phyloP scores from a whole-genome alignment of 1,140 invertebrate genomes.

The Drosophila jambulina region DNA sequence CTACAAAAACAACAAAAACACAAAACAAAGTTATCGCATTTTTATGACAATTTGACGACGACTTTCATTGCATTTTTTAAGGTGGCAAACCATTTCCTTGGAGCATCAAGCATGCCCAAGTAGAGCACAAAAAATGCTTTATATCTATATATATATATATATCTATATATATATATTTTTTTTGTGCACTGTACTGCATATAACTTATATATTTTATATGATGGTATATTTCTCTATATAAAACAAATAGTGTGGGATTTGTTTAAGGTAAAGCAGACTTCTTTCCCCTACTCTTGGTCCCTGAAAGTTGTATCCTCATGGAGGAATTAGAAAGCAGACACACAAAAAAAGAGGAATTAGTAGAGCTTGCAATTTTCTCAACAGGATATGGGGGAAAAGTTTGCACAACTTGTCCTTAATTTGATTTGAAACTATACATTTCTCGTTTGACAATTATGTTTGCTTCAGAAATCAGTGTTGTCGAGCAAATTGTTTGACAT shows the following conservation, averaged over 20 bases:
- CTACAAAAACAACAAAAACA: constrained; percentile 33
- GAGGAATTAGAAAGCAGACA: constrained; percentile 12
- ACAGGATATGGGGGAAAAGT: constrained; percentile 16
- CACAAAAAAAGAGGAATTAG: constrained; percentile 8
- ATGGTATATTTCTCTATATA: background rate
- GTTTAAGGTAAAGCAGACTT: constrained; percentile 3
- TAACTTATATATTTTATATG: too few species aligned
- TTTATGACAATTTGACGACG: constrained; percentile 84
- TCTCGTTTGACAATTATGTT: background rate
- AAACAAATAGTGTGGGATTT: constrained; percentile 35
- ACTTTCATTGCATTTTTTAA: constrained; percentile 81
- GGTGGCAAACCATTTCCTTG: constrained; percentile 63
- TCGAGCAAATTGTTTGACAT: background rate
- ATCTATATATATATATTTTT: constrained; percentile 5
- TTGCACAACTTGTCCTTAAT: constrained; percentile 15
- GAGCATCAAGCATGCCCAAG: constrained; percentile 17
- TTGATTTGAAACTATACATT: background rate
- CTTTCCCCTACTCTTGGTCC: background rate
- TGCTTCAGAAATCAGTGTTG: background rate
- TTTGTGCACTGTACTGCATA: background rate
- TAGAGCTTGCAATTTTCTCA: constrained; percentile 16
- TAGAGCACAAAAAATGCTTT: constrained; percentile 34
- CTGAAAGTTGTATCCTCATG: constrained; percentile 11
- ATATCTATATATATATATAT: constrained; percentile 30
- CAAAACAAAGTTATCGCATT: constrained; percentile 83